These are phyloP conservation scores for Equus quagga DNA, from an alignment of 2,113 vertebrate genomes.

Conservation along the genomic window DNA sequence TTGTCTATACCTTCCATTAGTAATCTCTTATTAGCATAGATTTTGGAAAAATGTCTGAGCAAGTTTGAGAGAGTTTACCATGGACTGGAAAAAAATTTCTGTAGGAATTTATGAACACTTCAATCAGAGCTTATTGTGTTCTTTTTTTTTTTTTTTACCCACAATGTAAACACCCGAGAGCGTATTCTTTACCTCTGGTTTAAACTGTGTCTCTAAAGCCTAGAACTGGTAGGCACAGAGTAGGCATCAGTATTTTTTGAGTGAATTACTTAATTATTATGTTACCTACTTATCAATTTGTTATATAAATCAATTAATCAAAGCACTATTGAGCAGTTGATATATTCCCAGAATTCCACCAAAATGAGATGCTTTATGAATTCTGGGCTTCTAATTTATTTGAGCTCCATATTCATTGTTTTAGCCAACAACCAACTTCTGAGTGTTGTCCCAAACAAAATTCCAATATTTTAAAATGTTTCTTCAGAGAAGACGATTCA, in stretches of 20 bases:
- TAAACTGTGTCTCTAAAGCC: background rate
- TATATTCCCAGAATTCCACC: background rate
- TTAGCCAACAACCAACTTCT: background rate
- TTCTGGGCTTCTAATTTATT: background rate
- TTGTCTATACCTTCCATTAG: background rate
- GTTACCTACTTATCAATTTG: background rate
- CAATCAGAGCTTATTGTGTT: background rate
- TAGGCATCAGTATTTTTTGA: background rate
- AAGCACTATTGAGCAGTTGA: background rate
- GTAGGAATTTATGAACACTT: background rate
- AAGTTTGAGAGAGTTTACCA: background rate
- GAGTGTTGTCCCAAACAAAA: background rate
- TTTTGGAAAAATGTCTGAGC: conserved; percentile 22
- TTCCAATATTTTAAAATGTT: background rate
- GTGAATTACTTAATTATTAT: background rate
- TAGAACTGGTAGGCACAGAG: background rate
- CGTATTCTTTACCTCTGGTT: background rate
- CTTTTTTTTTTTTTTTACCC: background rate
- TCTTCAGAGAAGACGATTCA: background rate
- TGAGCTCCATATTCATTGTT: background rate
- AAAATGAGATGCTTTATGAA: background rate
- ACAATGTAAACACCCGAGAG: background rate
- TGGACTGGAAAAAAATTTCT: background rate
- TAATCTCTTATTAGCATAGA: background rate
- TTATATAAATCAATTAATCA: background rate